Evolutionary conservation across 2,888 invertebrate species (phyloP).

Genomic region (Callinectes sapidus): DNA sequence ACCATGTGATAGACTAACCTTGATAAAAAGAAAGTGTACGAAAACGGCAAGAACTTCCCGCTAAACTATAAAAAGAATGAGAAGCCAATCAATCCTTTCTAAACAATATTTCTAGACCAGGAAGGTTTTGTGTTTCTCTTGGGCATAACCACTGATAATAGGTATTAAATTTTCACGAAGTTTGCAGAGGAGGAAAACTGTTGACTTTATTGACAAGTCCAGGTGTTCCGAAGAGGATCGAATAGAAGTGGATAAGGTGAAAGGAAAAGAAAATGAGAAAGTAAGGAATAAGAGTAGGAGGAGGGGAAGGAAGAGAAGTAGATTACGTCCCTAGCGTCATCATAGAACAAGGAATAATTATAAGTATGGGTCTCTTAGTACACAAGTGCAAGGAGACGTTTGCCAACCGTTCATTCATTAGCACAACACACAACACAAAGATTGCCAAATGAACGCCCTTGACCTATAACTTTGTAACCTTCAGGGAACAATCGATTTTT

Average conservation of each 20-base stretch:
- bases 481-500: neutral
- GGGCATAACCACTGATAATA: neutral
- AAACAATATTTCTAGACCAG: neutral
- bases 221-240: neutral
- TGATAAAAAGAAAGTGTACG: neutral
- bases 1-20: neutral
- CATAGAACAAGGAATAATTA: neutral
- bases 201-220: neutral
- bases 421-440: neutral
- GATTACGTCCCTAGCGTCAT: neutral
- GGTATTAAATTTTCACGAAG: neutral
- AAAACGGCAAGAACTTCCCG: neutral
- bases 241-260: neutral
- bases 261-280: neutral
- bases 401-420: neutral
- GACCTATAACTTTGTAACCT: neutral
- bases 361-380: neutral
- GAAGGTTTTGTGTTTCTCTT: neutral
- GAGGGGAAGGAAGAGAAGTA: neutral
- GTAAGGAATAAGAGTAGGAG: neutral
- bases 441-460: neutral
- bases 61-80: neutral
- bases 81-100: neutral
- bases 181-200: conserved; percentile 10
- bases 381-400: neutral